phyloP scores from a whole-genome alignment of 2,113 vertebrate genomes.

The Aptenodytes patagonicus region DNA sequence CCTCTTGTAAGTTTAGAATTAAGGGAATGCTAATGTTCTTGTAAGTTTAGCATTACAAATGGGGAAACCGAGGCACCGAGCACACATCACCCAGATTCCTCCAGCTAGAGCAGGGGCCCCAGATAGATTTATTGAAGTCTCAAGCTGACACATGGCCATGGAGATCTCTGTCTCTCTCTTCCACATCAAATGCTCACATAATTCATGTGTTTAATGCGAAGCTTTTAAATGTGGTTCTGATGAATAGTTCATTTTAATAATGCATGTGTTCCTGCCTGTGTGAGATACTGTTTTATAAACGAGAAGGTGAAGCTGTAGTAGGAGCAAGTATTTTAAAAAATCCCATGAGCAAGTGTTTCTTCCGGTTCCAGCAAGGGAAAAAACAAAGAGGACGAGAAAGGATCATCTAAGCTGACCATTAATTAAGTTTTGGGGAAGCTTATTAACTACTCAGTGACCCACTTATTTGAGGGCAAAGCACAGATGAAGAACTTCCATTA shows the following conservation, averaged over 20 bases:
- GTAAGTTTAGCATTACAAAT: background rate
- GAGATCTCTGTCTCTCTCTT: background rate
- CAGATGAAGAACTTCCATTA: background rate
- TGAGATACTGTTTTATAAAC: background rate
- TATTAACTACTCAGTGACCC: background rate
- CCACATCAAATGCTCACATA: background rate
- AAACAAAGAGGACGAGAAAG: background rate
- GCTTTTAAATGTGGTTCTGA: background rate
- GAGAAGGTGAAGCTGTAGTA: background rate
- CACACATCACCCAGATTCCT: background rate
- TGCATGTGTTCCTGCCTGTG: background rate
- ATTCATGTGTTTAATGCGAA: background rate
- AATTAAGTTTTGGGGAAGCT: background rate
- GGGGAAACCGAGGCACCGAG: background rate
- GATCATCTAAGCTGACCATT: background rate
- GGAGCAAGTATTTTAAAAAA: background rate
- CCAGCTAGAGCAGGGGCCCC: background rate
- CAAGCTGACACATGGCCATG: background rate
- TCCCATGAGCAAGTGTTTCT: background rate
- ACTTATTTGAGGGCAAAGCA: background rate
- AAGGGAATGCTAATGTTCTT: background rate
- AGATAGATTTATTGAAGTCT: background rate
- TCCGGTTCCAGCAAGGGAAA: background rate
- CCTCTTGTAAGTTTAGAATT: background rate
- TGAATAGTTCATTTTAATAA: background rate